These are phyloP conservation scores for Clostera curtula DNA, from an alignment of 2,888 invertebrate species.

Conservation along the genomic window DNA sequence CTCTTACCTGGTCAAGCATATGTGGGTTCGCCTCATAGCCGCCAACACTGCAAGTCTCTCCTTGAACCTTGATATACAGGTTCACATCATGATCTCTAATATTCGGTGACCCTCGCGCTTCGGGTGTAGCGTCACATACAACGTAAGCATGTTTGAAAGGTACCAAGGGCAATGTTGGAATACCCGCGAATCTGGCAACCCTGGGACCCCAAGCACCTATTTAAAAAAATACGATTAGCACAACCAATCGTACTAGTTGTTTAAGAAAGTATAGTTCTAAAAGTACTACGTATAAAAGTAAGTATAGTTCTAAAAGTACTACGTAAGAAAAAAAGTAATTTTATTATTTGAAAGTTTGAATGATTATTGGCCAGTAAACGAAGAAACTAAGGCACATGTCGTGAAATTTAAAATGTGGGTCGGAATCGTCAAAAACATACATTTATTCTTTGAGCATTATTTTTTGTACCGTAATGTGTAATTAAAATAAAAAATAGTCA, in stretches of 20 bases:
- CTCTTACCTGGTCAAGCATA: slow-evolving; percentile 82
- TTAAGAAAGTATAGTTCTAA: not conserved
- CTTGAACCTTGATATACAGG: slow-evolving; percentile 88
- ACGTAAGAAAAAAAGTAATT: too few relatives aligned
- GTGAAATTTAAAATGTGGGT: too few relatives aligned
- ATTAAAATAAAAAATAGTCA: too few relatives aligned
- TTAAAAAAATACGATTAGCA: not conserved
- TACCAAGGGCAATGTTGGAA: slow-evolving; percentile 81
- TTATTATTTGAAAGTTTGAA: too few relatives aligned
- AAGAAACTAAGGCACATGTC: too few relatives aligned
- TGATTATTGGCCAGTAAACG: too few relatives aligned
- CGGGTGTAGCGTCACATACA: slow-evolving; percentile 85
- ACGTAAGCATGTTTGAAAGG: slow-evolving; percentile 94
- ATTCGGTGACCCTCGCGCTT: slow-evolving; percentile 84
- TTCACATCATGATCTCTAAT: slow-evolving; percentile 90
- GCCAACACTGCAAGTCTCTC: slow-evolving; percentile 87
- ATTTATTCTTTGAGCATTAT: too few relatives aligned
- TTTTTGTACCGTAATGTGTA: too few relatives aligned
- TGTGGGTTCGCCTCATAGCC: slow-evolving; percentile 92
- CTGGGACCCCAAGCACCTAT: slow-evolving; percentile 84
- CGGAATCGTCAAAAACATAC: too few relatives aligned
- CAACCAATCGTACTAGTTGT: not conserved
- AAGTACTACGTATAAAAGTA: slow-evolving; percentile 42
- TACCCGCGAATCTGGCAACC: slow-evolving; percentile 79
- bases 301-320: slow-evolving; percentile 27